Base-by-base conservation (phyloP, 2,797 vertebrate species). In the Acipenser ruthenus region DNA sequence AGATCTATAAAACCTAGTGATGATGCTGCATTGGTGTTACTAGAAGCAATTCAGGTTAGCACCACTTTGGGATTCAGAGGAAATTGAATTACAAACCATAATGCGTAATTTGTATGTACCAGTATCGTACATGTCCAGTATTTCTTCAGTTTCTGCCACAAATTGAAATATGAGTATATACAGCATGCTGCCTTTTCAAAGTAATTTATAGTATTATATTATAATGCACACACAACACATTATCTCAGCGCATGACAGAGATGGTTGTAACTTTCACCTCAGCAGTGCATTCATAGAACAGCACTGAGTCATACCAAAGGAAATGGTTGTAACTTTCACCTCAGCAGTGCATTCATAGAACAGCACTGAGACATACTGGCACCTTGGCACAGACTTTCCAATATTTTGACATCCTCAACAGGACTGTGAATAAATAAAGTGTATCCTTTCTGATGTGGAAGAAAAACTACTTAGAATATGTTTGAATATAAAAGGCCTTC, bases 261-360 rank as follows among this genome's bases (percentile, higher is more conserved):
- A 63, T 63, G 13, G 49, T 10, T 55, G 69, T 64, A 65, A 67
- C 49, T 47, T 64, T 64, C 62, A 52, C 52, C 23, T 52, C 55
- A n/a, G 50, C 65, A 51, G 23, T 61, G 47, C 53, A 13, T 52
- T 23, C n/a, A 37, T n/a, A 55, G 60, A 47, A 56, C 15, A 55
- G 51, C 52, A 51, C 56, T 70, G 60, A 62, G 60, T 6, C 15
- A 62, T 62, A 62, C 7, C 55, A 61, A 51, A 63, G 49, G 69
- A 61, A 67, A 63, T 63, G 13, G 49, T 10, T 55, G 69, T 64
- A 65, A 67, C 49, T 47, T 64, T 64, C 62, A 49, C 52, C 23
- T 52, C 55, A 13, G 50, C 65, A 51, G 23, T 61, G 47, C 53
- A 13, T 48, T 15, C n/a, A 47, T n/a, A 55, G 61, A 47, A 58